Base-by-base conservation (phyloP, 2,113 vertebrate genomes). In the Nerophis lumbriciformis region DNA sequence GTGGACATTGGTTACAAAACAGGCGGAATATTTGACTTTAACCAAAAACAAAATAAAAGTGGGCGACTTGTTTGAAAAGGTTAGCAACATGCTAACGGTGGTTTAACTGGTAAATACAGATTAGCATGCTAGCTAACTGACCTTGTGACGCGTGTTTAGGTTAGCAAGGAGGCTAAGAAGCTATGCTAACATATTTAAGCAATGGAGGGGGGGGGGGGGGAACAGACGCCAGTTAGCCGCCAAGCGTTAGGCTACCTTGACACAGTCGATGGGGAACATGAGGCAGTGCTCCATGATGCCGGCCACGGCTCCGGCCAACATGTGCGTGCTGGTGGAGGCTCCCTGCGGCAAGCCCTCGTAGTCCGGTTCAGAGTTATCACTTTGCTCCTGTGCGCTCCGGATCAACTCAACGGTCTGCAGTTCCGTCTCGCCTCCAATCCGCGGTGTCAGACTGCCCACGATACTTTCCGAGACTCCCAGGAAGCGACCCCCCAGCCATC, bases 261-360 rank as follows among this genome's bases (percentile, higher is more conserved):
- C 96, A 88, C 95, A 97, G 87, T 98, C 96, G 88, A 97, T 86
- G 16, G 96, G 96, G 74, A 96, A 98, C 96, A 98, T 96, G 82
- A 97, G 86, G 85, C 95, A 97, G 80, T 98, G 94, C 88, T 98
- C 96, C 94, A 98, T 93, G 83, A 95, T 93, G 48, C 96, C 96
- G 21, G 94, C 95, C 87, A 95, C 94, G 55, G 94, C 94, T 72
- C 96, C 96, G 16, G 96, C 96, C 80, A 94, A 85, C 96, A 98
- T 98, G 93, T 97, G 93, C 74, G 96, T 96, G 85, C 93, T 93
- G 69, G 93, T 95, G 77, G 94, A 94, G 14, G 93, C 93, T 75
- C 94, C 94, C 73, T 92, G 93, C 48, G 96, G 95, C 77, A 98
- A 82, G 66, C 91, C 92, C 83, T 98, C 96, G 85, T 98, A 98